These are phyloP conservation scores for Odontomyia ornata DNA, from an alignment of 2,888 invertebrate genomes.

Conservation along the genomic window DNA sequence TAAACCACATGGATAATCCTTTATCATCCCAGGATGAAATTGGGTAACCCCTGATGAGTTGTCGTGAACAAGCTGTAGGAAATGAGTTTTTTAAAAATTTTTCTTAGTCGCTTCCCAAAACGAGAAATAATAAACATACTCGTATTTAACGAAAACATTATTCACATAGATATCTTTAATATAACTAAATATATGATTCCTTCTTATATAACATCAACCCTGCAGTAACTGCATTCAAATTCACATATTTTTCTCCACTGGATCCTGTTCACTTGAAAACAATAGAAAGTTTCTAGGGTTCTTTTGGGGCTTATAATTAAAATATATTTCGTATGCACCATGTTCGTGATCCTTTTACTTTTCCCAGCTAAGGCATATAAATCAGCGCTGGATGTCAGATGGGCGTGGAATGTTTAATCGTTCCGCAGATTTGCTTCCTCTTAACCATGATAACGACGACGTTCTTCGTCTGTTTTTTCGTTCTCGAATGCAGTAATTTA, in stretches of 20 bases:
- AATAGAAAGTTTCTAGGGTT: constrained; percentile 37
- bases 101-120: too few species aligned
- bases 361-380: constrained; percentile 3
- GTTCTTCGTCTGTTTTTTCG: neutral
- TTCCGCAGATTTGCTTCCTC: constrained; percentile 35
- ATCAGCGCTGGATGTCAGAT: constrained; percentile 9
- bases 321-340: constrained; percentile 45
- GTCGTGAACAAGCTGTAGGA: too few species aligned
- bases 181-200: too few species aligned
- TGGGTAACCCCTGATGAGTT: neutral
- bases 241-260: too few species aligned
- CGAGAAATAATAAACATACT: too few species aligned
- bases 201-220: too few species aligned
- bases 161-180: too few species aligned
- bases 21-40: constrained; percentile 23
- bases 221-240: too few species aligned
- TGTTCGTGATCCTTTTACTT: constrained; percentile 39
- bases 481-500: neutral
- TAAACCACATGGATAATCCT: neutral
- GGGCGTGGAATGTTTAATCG: constrained; percentile 37
- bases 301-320: constrained; percentile 43
- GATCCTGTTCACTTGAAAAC: neutral
- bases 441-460: neutral
- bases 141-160: too few species aligned
- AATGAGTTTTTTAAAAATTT: too few species aligned